Evolutionary conservation across 2,113 vertebrate genomes (phyloP).

Genomic region (Candoia aspera): DNA sequence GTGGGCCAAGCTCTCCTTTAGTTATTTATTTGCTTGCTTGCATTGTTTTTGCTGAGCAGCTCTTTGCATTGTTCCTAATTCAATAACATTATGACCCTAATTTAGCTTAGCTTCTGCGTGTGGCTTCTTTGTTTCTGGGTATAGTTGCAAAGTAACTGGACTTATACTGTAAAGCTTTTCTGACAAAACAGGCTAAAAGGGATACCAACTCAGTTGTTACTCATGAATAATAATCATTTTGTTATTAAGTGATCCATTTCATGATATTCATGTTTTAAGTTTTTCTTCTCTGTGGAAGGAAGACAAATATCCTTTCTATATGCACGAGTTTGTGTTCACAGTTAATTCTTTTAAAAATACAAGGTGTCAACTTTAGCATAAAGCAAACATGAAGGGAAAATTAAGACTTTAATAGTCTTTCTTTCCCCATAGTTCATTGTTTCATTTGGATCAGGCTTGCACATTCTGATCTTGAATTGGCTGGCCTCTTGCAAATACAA

Average conservation of each 20-base stretch:
- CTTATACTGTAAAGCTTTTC: neutral
- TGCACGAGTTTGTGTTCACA: constrained; percentile 36
- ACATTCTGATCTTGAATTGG: constrained; percentile 54
- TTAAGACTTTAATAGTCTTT: constrained; percentile 48
- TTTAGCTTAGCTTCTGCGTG: neutral
- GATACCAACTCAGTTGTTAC: neutral
- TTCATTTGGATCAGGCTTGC: constrained; percentile 62
- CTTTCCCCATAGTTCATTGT: constrained; percentile 59
- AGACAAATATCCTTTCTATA: constrained; percentile 17
- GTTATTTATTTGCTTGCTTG: neutral
- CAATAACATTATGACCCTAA: neutral
- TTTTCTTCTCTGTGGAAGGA: constrained; percentile 54
- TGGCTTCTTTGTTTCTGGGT: neutral
- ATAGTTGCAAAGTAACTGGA: neutral
- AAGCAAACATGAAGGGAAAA: constrained; percentile 35
- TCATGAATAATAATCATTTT: constrained; percentile 8
- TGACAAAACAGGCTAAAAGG: neutral
- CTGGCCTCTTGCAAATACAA: constrained; percentile 57
- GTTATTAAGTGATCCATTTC: constrained; percentile 47
- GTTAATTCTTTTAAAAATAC: constrained; percentile 27
- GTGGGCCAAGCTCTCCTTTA: neutral
- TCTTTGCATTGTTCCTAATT: neutral
- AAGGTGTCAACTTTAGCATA: constrained; percentile 53
- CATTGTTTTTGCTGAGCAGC: neutral
- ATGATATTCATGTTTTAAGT: neutral